phyloP scores from a whole-genome alignment of 1,140 invertebrate genomes.

The Nylanderia fulva region DNA sequence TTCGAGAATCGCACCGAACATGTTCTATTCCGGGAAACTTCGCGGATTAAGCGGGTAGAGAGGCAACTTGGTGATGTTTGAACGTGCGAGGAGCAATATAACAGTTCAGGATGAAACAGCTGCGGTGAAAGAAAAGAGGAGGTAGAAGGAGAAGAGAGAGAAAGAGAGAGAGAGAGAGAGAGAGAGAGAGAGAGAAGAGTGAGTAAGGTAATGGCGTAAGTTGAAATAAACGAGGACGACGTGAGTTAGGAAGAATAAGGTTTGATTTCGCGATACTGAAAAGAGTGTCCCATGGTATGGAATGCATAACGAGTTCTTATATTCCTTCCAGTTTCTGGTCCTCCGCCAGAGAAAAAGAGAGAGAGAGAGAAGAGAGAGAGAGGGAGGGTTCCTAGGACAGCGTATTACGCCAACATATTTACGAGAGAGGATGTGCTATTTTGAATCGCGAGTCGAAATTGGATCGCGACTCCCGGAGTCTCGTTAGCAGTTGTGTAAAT shows the following conservation, averaged over 20 bases:
- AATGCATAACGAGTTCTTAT: constrained; percentile 59
- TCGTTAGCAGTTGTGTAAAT: constrained; percentile 39
- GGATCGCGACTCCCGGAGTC: constrained; percentile 51
- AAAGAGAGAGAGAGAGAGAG: too few species aligned
- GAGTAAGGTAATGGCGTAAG: constrained; percentile 35
- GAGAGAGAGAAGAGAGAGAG: too few species aligned
- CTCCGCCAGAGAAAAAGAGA: background rate
- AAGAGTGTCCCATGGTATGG: constrained; percentile 32
- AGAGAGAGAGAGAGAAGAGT: too few species aligned
- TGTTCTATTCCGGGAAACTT: constrained; percentile 36
- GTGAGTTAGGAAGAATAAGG: constrained; percentile 52
- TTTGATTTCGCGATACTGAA: constrained; percentile 56
- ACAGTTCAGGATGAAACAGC: background rate
- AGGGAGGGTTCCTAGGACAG: background rate
- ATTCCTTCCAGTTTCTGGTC: constrained; percentile 2
- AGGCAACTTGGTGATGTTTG: constrained; percentile 53
- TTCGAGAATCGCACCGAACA: constrained; percentile 31
- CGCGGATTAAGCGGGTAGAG: constrained; percentile 31
- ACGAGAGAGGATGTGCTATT: constrained; percentile 47
- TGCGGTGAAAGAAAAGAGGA: constrained; percentile 30
- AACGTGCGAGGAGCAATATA: constrained; percentile 51
- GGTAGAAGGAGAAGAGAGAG: background rate
- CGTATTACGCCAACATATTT: constrained; percentile 31
- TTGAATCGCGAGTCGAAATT: constrained; percentile 51
- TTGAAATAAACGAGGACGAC: constrained; percentile 55